These are phyloP conservation scores for Danaus plexippus DNA, from an alignment of 1,140 invertebrate species.

Conservation along the genomic window DNA sequence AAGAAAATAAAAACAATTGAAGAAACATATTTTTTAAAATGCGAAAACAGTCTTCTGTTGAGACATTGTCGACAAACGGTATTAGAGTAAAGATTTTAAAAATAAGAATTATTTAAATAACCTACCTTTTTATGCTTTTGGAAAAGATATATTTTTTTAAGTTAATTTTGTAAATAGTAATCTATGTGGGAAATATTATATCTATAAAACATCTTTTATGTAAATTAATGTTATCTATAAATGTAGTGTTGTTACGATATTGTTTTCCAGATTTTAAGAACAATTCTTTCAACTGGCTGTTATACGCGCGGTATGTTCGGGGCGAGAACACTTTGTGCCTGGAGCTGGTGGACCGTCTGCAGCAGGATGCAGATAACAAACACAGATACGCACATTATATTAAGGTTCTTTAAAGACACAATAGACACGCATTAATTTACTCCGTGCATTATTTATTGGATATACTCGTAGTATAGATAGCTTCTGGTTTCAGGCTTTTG, in stretches of 20 bases:
- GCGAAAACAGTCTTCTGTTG: constrained; percentile 15
- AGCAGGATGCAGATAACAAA: constrained; percentile 38
- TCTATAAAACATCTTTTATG: too few relatives aligned
- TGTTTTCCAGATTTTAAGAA: constrained; percentile 31
- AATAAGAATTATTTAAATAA: constrained; percentile 5
- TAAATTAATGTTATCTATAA: too few relatives aligned
- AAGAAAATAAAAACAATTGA: constrained; percentile 9
- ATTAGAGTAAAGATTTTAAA: constrained; percentile 6
- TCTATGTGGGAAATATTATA: too few relatives aligned
- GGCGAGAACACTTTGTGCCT: constrained; percentile 48
- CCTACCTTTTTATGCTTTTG: too few relatives aligned
- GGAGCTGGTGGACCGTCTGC: constrained; percentile 47
- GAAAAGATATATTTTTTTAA: constrained; percentile 1
- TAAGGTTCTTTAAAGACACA: constrained; percentile 34
- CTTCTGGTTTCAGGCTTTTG: too few relatives aligned
- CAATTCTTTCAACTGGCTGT: constrained; percentile 49
- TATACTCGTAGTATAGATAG: too few relatives aligned
- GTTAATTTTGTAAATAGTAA: background rate
- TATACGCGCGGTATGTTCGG: constrained; percentile 54
- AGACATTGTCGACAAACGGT: constrained; percentile 9
- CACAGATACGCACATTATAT: constrained; percentile 58
- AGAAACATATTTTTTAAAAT: constrained; percentile 19
- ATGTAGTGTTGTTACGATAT: background rate
- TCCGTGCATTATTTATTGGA: too few relatives aligned
- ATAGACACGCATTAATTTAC: too few relatives aligned